Percentiles rank a stretch among this genome's conserved stretches.
Conservation (phyloP, 2,888 invertebrate species). For the Napeogenes inachia region DNA sequence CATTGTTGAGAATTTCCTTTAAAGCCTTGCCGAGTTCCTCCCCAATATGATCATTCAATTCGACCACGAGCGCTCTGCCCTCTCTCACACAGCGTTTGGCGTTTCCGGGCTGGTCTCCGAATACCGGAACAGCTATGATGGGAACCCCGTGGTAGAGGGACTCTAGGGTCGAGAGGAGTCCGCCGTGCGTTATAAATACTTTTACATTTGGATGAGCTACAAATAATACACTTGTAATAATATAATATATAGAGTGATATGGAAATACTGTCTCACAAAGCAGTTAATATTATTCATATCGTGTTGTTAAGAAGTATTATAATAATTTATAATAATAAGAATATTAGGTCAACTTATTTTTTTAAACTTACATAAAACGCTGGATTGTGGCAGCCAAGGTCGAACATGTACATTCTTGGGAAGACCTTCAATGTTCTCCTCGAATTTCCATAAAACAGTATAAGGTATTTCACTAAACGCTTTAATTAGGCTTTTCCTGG, state of each 20-base stretch:
- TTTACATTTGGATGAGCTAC: conserved; percentile 45
- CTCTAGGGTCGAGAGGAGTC: conserved; percentile 42
- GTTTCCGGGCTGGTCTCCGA: conserved; percentile 55
- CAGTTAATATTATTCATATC: too few relatives aligned
- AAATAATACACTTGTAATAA: conserved; percentile 1
- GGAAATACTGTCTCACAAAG: background rate
- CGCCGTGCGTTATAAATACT: conserved; percentile 48
- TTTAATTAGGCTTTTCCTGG: conserved; percentile 37
- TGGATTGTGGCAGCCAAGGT: conserved; percentile 72
- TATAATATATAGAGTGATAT: too few relatives aligned
- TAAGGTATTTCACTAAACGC: conserved; percentile 46
- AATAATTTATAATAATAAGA: too few relatives aligned
- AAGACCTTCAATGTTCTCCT: conserved; percentile 47
- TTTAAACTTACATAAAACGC: conserved; percentile 57
- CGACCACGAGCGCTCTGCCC: conserved; percentile 43
- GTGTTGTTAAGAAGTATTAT: too few relatives aligned
- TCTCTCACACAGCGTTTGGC: conserved; percentile 38
- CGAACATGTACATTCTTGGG: conserved; percentile 61
- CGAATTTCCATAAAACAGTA: conserved; percentile 73
- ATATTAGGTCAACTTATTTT: background rate
- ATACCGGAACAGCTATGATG: conserved; percentile 50
- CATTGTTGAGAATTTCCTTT: conserved; percentile 41
- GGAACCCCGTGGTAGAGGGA: conserved; percentile 48
- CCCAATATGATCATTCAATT: conserved; percentile 37
- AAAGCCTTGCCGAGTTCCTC: conserved; percentile 38